Evolutionary conservation across 2,888 invertebrate species (phyloP), one percentile per base, ranked within the genome.

Genomic region (Apantesis nais): DNA sequence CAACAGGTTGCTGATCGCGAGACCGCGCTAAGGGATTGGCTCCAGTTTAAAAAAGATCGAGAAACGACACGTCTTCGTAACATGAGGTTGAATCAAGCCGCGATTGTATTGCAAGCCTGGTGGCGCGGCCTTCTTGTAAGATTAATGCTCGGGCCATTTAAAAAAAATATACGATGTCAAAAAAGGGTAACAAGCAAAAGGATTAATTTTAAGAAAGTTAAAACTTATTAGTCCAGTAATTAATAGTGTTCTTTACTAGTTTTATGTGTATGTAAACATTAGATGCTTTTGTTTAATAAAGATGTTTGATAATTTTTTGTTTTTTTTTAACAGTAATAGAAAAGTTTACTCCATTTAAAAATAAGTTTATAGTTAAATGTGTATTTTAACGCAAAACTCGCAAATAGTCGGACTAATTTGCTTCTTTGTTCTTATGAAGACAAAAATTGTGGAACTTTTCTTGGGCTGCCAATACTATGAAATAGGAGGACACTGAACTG

Each of bases 91-190:
- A 88, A 75, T 3, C 88, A 86, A 0, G 89, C 92, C 0, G 94
- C 94, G 0, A 82, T 89, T 7, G 82, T 77, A 0, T 93, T 94
- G 22, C 94, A 94, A 78, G 90, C 94, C 0, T 94, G 94, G 94
- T 95, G 94, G 94, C 90, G 94, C 25, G 81, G 83, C 0, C 25
- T 83, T 0, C 75, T 83, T 5, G 83, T 81, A 0, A 71, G 81
- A 1, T 67, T 75, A 11, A 1, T 70, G 66, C 22, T 81, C 0
- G 82, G 83, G 0, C 83, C 81, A 1, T 83, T 66, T 31, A 78
- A 71, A n/a, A 62, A 34, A 19, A 62, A 62, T 8, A n/a, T 1
- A 25, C 22, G 14, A 22, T n/a, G 7, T 0, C 12, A 7, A 44
- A 12, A 44, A 63, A 5, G 12, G 44, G 41, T 31, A 31, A 22